Base-by-base conservation (phyloP, 2,113 vertebrate species). In the Austrofundulus limnaeus region DNA sequence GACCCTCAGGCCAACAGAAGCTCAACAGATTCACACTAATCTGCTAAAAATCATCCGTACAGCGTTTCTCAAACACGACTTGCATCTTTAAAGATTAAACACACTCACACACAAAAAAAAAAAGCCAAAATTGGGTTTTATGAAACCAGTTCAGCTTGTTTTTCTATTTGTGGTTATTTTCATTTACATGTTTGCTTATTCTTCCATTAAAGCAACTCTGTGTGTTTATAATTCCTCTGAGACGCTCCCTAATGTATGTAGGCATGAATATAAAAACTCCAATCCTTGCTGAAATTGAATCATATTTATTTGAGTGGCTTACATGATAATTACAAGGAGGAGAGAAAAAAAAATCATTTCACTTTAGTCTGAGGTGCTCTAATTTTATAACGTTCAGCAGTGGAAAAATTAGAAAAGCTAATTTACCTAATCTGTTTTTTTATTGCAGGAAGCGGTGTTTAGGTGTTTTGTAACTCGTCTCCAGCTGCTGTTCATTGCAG, bases 381-480 rank as follows among this genome's bases (percentile, higher is more conserved):
- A 80, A 85, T 85, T 87, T 83, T 46, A 78, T 81, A 83, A 80
- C 4, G n/a, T 70, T 81, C 72, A 81, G 64, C 24, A 9, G 39
- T 64, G 61, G 75, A 79, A 78, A 81, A 77, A 83, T 83, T 78
- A 80, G 64, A 77, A 86, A 81, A 81, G 68, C 78, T 83, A 85
- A 83, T 88, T 85, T 80, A 75, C 54, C 58, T 83, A 79, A 87
- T 87, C 82, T 72, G 47, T 67, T 56, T 56, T 50, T 66, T 66
- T 71, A 66, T 68, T 76, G 77, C 77, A 20, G 14, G 69, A 62
- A 69, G 66, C 46, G 64, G 48, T 52, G 58, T 72, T 52, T 42
- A 71, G 71, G 72, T 78, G 57, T 69, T 75, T 66, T 71, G 70
- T 60, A 80, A 72, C 60, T 71, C 31, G 48, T 82, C 80, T 80